Conservation (phyloP, 2,113 vertebrate species). For the Dissostichus mawsoni region DNA sequence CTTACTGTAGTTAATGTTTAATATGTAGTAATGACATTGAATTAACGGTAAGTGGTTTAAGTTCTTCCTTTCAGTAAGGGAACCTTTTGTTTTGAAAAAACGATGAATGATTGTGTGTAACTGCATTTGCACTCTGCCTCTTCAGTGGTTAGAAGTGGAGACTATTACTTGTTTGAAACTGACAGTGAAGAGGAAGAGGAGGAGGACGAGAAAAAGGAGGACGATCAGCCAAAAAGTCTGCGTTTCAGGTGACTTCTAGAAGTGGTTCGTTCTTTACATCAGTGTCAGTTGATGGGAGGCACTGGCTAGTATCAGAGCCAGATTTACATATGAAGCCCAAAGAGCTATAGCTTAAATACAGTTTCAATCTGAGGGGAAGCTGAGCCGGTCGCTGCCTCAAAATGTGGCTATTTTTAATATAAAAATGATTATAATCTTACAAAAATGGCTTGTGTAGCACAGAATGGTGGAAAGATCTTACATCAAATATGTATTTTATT, state of each 20-base stretch:
- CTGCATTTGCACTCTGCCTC: constrained; percentile 77
- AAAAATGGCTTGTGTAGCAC: too few relatives aligned
- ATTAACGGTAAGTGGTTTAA: constrained; percentile 17
- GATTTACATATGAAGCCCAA: too few relatives aligned
- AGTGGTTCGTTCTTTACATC: background rate
- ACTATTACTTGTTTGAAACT: constrained; percentile 99
- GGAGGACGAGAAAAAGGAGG: constrained; percentile 92
- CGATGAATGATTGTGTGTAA: constrained; percentile 33
- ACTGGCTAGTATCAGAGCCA: too few relatives aligned
- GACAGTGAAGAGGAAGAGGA: constrained; percentile 98
- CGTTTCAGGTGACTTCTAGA: constrained; percentile 90
- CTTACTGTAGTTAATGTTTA: background rate
- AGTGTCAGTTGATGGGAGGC: background rate
- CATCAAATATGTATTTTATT: too few relatives aligned
- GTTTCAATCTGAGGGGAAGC: too few relatives aligned
- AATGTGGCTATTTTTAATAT: too few relatives aligned
- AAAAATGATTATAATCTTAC: too few relatives aligned
- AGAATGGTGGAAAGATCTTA: too few relatives aligned
- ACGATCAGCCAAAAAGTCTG: constrained; percentile 92
- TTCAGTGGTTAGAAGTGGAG: constrained; percentile 99
- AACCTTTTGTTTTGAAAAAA: constrained; percentile 14
- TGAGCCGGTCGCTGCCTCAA: too few relatives aligned
- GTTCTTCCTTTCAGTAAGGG: constrained; percentile 34
- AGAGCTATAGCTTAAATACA: too few relatives aligned
- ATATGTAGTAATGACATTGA: background rate